Conservation (phyloP, 2,113 vertebrate genomes). For the Ctenomys sociabilis region DNA sequence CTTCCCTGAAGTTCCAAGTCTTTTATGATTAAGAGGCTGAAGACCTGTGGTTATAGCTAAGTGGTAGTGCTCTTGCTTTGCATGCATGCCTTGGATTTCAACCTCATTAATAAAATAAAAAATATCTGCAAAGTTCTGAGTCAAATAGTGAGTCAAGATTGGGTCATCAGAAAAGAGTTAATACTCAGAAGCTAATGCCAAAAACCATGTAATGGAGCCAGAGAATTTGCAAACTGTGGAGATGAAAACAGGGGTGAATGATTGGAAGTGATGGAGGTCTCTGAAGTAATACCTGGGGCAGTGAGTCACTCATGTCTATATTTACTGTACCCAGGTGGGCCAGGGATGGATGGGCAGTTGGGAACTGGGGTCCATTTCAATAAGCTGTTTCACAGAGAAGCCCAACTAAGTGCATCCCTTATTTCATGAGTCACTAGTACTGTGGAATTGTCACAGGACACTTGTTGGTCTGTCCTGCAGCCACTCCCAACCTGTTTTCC, state of each 20-base stretch:
- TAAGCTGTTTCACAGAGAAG: not conserved
- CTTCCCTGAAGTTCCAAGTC: not conserved
- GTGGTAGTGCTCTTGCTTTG: not conserved
- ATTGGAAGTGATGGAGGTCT: not conserved
- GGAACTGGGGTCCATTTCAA: not conserved
- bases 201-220: not conserved
- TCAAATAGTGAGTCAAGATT: not conserved
- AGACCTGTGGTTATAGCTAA: not conserved
- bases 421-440: not conserved
- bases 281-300: not conserved
- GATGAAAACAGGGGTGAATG: not conserved
- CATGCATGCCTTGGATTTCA: not conserved
- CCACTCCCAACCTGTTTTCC: not conserved
- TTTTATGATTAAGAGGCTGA: not conserved
- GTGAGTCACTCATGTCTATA: not conserved
- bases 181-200: not conserved
- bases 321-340: not conserved
- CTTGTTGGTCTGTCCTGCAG: not conserved
- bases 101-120: not conserved
- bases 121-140: not conserved
- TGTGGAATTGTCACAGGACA: not conserved
- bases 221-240: not conserved
- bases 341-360: not conserved
- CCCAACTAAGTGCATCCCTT: fast-evolving
- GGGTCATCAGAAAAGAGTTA: not conserved